Base-by-base conservation (phyloP, 2,797 vertebrate species). In the Catostomus latipinnis region DNA sequence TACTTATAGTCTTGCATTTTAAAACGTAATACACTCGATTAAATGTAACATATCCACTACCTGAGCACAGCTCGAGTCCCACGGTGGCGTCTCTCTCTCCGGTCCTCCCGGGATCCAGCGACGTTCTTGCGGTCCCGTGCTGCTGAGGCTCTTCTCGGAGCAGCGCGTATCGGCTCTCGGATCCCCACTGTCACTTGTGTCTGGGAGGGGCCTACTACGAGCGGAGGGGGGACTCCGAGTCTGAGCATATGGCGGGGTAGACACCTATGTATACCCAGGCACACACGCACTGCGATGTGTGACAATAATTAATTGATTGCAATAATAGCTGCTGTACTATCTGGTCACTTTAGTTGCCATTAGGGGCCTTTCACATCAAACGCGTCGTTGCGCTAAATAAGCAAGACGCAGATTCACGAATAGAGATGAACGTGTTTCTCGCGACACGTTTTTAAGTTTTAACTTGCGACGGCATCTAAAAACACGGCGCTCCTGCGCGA, bases 41-140 rank as follows among this genome's bases (percentile, higher is more conserved):
- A 0, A 45, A 45, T 70, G 58, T 8, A 34, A 43, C 48, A 71
- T 58, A 12, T 1, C 49, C 8, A 14, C 18, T 93, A 95, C 94
- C 94, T 94, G 89, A 86, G 85, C 85, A 89, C 91, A 86, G 89
- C 91, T 92, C 91, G 82, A 75, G 83, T 93, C 87, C 90, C 91
- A 87, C 88, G 87, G 89, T 88, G 88, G 90, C 91, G 90, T 87
- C 87, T 89, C 58, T 71, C 91, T 89, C 85, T 90, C 88, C 83
- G 86, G 83, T 91, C 86, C 90, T 92, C 89, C 88, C 73, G 88
- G 90, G 90, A 87, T 91, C 91, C 90, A 87, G 90, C 89, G 87
- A 86, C 74, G 67, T 50, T 75, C 76, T 70, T 78, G 71, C 71
- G 65, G 83, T 83, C 81, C 85, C 71, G 78, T 54, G 78, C 71